A percentile compares a stretch with the other conserved stretches of the same genome.
Conservation (phyloP, 2,888 invertebrate species). For the Acleris literana region DNA sequence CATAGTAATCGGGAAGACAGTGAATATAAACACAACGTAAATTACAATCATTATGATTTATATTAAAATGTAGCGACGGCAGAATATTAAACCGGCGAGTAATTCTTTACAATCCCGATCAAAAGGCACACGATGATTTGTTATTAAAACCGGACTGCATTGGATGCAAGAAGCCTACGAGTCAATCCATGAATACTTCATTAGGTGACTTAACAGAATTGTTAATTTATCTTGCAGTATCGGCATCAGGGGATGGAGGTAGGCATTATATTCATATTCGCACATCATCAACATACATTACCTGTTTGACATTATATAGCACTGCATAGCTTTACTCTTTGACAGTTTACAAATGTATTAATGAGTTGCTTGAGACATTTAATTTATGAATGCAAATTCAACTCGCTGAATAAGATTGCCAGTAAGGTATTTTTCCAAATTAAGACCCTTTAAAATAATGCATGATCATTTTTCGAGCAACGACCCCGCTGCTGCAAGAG, state of each 20-base stretch:
- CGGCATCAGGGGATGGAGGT: slow-evolving; percentile 44
- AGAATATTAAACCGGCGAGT: slow-evolving; percentile 56
- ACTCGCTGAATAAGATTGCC: slow-evolving; percentile 17
- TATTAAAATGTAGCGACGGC: slow-evolving; percentile 52
- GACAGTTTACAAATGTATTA: slow-evolving; percentile 2
- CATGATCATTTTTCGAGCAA: slow-evolving; percentile 61
- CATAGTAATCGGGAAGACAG: slow-evolving; percentile 39
- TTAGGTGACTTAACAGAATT: slow-evolving; percentile 74
- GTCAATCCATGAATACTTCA: slow-evolving; percentile 72
- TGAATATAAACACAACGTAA: slow-evolving; percentile 50
- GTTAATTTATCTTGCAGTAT: slow-evolving; percentile 58
- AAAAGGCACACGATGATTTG: slow-evolving; percentile 64
- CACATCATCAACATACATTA: slow-evolving; percentile 48
- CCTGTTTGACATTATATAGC: not conserved
- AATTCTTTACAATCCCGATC: slow-evolving; percentile 59
- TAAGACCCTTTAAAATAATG: slow-evolving; percentile 33
- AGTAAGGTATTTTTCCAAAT: slow-evolving; percentile 32
- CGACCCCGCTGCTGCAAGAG: slow-evolving; percentile 64
- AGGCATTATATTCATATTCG: slow-evolving; percentile 52
- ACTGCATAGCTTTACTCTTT: not conserved
- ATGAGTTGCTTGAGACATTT: slow-evolving; percentile 23
- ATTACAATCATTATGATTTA: slow-evolving; percentile 53
- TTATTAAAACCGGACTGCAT: slow-evolving; percentile 59
- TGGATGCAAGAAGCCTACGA: slow-evolving; percentile 48
- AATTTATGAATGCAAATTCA: slow-evolving; percentile 32